These are phyloP conservation scores for Nerophis ophidion DNA, from an alignment of 2,113 vertebrate species.

Conservation along the genomic window DNA sequence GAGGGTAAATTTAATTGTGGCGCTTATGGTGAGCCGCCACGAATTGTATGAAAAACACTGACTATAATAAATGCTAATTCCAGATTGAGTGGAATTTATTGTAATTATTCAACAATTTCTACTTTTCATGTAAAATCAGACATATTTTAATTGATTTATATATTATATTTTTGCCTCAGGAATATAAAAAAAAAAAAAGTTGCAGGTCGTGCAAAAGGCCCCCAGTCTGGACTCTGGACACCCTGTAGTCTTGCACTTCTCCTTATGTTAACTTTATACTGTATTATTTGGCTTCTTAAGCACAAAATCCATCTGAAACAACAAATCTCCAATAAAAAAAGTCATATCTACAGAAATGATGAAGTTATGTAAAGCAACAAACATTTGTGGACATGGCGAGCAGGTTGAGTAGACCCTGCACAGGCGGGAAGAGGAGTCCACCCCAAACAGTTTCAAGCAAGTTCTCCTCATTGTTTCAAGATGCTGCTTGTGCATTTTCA, in stretches of 20 bases:
- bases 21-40: too few species aligned
- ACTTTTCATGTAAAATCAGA: too few species aligned
- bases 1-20: too few species aligned
- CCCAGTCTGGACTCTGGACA: neutral
- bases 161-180: too few species aligned
- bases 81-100: too few species aligned
- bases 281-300: neutral
- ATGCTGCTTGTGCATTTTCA: constrained; percentile 13
- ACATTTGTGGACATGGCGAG: constrained; percentile 10
- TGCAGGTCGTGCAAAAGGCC: neutral
- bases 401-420: constrained; percentile 1
- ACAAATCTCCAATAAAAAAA: constrained; percentile 13
- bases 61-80: too few species aligned
- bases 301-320: neutral
- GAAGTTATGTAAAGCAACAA: neutral
- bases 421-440: constrained; percentile 1
- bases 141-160: too few species aligned
- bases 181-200: neutral
- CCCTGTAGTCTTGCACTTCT: neutral
- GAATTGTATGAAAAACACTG: too few species aligned
- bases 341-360: constrained; percentile 33
- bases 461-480: constrained; percentile 7
- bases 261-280: neutral
- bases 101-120: too few species aligned
- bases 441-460: constrained; percentile 8